These are phyloP conservation scores for Lateolabrax maculatus DNA, from an alignment of 2,797 vertebrate species.

Conservation along the genomic window DNA sequence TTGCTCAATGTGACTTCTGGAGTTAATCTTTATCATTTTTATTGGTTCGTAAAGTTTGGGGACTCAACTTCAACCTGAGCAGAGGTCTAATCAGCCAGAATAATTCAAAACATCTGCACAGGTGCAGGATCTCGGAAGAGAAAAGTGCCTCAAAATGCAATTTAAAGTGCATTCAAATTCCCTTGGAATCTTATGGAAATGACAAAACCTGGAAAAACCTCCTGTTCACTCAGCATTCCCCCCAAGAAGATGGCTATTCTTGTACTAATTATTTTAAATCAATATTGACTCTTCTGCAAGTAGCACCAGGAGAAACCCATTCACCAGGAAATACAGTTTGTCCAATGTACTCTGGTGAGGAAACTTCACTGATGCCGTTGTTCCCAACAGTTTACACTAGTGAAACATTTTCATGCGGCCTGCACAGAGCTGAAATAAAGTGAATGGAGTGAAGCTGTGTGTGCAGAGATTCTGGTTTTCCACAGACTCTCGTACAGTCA, in stretches of 20 bases:
- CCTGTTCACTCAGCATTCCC: conserved; percentile 1
- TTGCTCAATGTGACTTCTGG: no score
- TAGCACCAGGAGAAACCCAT: neutral
- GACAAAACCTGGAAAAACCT: no score
- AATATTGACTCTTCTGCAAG: conserved; percentile 22
- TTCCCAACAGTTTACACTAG: neutral
- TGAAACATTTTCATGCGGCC: neutral
- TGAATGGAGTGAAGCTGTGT: neutral
- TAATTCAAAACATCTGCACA: no score
- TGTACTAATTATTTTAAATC: neutral
- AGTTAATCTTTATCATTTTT: no score
- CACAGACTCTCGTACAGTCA: neutral
- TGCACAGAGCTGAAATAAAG: neutral
- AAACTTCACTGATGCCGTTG: neutral
- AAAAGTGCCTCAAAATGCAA: no score
- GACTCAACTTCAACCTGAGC: no score
- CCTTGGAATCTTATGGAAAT: neutral
- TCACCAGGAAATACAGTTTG: neutral
- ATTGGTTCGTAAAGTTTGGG: no score
- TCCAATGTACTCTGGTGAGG: neutral
- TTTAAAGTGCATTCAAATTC: no score
- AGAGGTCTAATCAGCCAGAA: no score
- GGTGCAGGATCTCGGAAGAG: no score
- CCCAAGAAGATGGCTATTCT: neutral
- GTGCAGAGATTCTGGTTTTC: neutral